Evolutionary conservation across 2,888 invertebrate species (phyloP).

Genomic region (Teleiodes luculella): DNA sequence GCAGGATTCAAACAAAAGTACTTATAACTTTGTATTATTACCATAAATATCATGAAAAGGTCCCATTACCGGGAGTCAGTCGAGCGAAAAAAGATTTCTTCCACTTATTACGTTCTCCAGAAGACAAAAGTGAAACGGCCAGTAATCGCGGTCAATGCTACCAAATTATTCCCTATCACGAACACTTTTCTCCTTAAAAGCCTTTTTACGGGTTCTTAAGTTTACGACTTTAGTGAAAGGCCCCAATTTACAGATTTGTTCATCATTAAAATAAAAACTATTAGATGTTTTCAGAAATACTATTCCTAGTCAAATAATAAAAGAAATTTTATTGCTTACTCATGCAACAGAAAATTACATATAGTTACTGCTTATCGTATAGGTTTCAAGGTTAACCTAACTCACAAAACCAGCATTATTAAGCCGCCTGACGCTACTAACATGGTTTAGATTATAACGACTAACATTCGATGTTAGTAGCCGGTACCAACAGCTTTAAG

Average conservation of each 20-base stretch:
- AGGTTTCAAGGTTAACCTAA: too few relatives aligned
- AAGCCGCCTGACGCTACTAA: too few relatives aligned
- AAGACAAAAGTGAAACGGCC: constrained; percentile 18
- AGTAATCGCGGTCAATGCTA: constrained; percentile 19
- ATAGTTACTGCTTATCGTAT: too few relatives aligned
- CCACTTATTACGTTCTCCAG: constrained; percentile 15
- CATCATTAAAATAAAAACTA: not conserved
- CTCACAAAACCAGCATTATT: too few relatives aligned
- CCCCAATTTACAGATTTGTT: constrained; percentile 1
- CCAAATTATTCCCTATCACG: constrained; percentile 20
- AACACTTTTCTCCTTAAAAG: constrained; percentile 12
- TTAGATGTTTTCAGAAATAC: not conserved
- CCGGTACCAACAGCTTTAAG: too few relatives aligned
- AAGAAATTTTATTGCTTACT: too few relatives aligned
- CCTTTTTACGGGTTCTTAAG: constrained; percentile 10
- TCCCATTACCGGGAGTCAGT: constrained; percentile 17
- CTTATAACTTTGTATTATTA: constrained; percentile 19
- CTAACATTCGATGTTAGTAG: too few relatives aligned
- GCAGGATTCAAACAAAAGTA: constrained; percentile 13
- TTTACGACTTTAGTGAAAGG: constrained; percentile 13
- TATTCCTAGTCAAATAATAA: not conserved
- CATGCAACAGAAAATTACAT: too few relatives aligned
- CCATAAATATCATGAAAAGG: constrained; percentile 19
- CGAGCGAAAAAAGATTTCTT: constrained; percentile 14
- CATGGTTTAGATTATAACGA: too few relatives aligned